These are phyloP conservation scores for Vulpes lagopus DNA, from an alignment of 2,113 vertebrate genomes.

Conservation along the genomic window DNA sequence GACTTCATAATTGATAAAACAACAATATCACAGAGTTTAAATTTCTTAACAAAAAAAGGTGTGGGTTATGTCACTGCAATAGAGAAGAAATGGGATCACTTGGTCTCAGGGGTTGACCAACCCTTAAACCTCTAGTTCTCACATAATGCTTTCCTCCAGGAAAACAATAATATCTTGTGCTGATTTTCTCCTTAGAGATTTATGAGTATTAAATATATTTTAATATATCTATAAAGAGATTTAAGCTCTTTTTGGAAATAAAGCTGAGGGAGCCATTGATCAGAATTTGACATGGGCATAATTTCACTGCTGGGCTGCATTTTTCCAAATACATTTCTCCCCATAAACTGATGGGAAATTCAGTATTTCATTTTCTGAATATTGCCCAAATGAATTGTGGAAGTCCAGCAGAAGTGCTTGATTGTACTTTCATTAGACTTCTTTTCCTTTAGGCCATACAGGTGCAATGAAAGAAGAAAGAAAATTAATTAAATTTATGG, in stretches of 20 bases:
- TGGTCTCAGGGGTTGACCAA: conserved; percentile 3
- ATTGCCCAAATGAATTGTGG: conserved; percentile 80
- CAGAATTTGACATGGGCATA: conserved; percentile 76
- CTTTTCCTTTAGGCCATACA: conserved; percentile 86
- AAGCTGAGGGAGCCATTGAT: conserved; percentile 75
- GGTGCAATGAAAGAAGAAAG: conserved; percentile 87
- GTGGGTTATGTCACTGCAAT: background rate
- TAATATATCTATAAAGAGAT: conserved; percentile 79
- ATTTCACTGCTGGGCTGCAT: conserved; percentile 77
- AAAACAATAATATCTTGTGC: conserved; percentile 67
- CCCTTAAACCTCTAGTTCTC: background rate
- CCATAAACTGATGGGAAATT: conserved; percentile 82
- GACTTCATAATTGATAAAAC: background rate
- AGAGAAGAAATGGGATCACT: background rate
- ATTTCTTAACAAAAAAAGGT: background rate
- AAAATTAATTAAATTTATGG: conserved; percentile 91
- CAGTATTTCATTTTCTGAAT: conserved; percentile 82
- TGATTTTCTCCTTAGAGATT: conserved; percentile 69
- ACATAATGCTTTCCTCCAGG: background rate
- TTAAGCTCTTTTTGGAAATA: conserved; percentile 78
- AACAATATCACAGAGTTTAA: background rate
- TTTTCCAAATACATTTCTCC: conserved; percentile 74
- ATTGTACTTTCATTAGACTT: conserved; percentile 87
- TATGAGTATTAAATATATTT: conserved; percentile 79
- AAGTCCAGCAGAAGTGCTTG: conserved; percentile 81